A percentile compares a stretch with the other conserved stretches of the same genome.
phyloP scores from a whole-genome alignment of 2,888 invertebrate genomes.

The Athalia circularis region DNA sequence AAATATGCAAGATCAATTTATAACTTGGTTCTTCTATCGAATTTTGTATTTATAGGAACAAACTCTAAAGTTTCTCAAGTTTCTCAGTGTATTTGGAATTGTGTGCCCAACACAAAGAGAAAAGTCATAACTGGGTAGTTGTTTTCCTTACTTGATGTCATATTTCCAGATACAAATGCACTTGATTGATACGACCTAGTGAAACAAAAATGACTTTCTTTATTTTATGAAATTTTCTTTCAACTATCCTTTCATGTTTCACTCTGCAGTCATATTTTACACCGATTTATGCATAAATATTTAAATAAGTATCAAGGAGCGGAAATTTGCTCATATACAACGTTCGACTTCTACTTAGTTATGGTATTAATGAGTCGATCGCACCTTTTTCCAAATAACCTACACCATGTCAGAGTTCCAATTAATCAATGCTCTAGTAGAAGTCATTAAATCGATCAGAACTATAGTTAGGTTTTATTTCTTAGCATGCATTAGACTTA shows the following conservation, averaged over 20 bases:
- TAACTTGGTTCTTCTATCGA: slow-evolving; percentile 1
- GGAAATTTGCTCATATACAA: neutral
- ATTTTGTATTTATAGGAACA: slow-evolving; percentile 31
- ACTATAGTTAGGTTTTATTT: slow-evolving; percentile 49
- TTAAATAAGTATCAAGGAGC: slow-evolving; percentile 8
- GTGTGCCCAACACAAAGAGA: slow-evolving; percentile 17
- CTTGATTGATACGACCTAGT: neutral
- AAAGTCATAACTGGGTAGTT: slow-evolving; percentile 26
- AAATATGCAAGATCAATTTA: too few relatives aligned
- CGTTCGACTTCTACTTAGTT: slow-evolving; percentile 29
- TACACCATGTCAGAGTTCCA: slow-evolving; percentile 31
- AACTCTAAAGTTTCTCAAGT: slow-evolving; percentile 35
- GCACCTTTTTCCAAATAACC: slow-evolving; percentile 43
- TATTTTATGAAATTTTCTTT: neutral
- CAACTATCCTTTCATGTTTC: neutral
- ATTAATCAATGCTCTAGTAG: slow-evolving; percentile 43
- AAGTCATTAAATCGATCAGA: slow-evolving; percentile 45
- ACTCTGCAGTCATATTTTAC: slow-evolving; percentile 1
- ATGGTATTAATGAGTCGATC: slow-evolving; percentile 36
- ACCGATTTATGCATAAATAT: neutral
- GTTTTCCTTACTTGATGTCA: neutral
- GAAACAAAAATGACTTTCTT: slow-evolving; percentile 2
- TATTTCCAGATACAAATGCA: slow-evolving; percentile 8
- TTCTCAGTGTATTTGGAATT: slow-evolving; percentile 41
- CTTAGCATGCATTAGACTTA: slow-evolving; percentile 42